These are phyloP conservation scores for Diarsia dahlii DNA, from an alignment of 2,888 invertebrate species.

Conservation along the genomic window DNA sequence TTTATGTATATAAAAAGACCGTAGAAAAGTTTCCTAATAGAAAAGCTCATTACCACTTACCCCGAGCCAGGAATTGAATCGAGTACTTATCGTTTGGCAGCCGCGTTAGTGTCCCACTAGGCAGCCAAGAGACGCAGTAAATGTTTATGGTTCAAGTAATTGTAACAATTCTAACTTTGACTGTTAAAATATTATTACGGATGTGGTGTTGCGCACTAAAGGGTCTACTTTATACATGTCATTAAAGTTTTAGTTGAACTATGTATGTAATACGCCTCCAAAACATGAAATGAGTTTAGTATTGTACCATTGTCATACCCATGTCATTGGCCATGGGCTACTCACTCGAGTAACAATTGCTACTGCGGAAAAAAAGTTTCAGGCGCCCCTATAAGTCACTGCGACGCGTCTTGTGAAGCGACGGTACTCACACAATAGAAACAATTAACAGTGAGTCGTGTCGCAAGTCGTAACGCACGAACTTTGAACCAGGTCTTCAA, in stretches of 20 bases:
- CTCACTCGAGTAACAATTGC: background rate
- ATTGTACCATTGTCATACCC: too few relatives aligned
- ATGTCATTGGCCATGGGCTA: background rate
- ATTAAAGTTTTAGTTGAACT: constrained; percentile 43
- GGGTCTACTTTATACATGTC: constrained; percentile 1
- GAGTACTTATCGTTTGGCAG: constrained; percentile 47
- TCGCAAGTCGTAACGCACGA: background rate
- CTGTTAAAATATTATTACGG: constrained; percentile 43
- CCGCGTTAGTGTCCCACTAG: constrained; percentile 23
- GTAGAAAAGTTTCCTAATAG: background rate
- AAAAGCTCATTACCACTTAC: constrained; percentile 30
- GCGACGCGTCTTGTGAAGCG: background rate
- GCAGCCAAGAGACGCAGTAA: constrained; percentile 27
- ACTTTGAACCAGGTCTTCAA: background rate
- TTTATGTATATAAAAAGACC: background rate
- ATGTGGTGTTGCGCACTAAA: constrained; percentile 18
- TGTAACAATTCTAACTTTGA: constrained; percentile 28
- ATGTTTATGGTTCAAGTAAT: constrained; percentile 43
- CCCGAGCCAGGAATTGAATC: constrained; percentile 39
- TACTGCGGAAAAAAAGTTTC: background rate
- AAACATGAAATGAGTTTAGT: background rate
- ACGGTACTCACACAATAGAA: background rate
- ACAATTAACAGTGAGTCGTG: background rate
- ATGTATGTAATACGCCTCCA: background rate
- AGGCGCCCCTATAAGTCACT: background rate